Evolutionary conservation across 2,797 vertebrate genomes (phyloP).

Genomic region (Danio choprae): DNA sequence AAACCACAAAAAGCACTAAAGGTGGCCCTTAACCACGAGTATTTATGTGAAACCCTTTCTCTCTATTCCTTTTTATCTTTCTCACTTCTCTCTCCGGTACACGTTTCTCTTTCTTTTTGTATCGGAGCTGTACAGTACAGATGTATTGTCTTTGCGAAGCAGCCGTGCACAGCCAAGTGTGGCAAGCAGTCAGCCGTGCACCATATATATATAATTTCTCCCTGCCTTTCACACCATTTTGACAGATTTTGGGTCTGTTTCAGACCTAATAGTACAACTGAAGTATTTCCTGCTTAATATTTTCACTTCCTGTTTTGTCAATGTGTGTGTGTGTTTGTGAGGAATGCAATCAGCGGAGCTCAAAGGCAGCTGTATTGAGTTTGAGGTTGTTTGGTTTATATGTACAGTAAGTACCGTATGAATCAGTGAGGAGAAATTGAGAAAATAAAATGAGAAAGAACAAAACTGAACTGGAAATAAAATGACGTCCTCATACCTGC

Average conservation of each 20-base stretch:
- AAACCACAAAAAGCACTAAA: constrained; percentile 72
- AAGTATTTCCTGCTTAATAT: constrained; percentile 88
- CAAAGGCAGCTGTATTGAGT: constrained; percentile 66
- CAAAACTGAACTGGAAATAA: neutral
- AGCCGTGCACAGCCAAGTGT: constrained; percentile 15
- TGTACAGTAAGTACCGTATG: neutral
- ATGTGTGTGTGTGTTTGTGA: constrained; percentile 58
- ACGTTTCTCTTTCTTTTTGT: constrained; percentile 14
- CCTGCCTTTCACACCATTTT: constrained; percentile 64
- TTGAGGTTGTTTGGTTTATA: constrained; percentile 1
- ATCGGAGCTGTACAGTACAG: constrained; percentile 21
- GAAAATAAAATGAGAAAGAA: neutral
- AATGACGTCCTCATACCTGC: neutral
- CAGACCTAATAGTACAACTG: constrained; percentile 72
- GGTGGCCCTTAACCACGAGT: constrained; percentile 59
- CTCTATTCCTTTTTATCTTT: constrained; percentile 61
- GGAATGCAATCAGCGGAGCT: constrained; percentile 74
- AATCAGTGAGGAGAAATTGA: constrained; percentile 3
- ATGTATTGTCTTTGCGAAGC: constrained; percentile 35
- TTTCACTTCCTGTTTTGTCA: constrained; percentile 87
- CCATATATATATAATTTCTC: constrained; percentile 38
- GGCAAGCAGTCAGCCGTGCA: constrained; percentile 24
- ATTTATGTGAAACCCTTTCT: constrained; percentile 68
- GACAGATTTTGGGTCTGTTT: constrained; percentile 67
- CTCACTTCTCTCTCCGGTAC: constrained; percentile 66